phyloP scores from a whole-genome alignment of 2,888 invertebrate genomes.

The Xestobium rufovillosum region DNA sequence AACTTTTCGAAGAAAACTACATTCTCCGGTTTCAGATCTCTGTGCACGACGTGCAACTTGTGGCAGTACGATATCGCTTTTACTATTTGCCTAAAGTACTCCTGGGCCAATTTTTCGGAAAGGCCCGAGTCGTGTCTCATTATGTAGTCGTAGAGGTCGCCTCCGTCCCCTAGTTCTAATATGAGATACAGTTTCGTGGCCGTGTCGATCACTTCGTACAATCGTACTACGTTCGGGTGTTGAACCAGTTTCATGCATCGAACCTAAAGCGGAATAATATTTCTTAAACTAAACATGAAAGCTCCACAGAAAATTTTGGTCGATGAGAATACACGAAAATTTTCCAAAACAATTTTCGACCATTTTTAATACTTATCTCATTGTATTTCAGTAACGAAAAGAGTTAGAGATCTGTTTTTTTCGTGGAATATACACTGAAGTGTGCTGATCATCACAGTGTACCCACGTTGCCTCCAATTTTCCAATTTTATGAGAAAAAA shows the following conservation, averaged over 20 bases:
- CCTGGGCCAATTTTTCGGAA: conserved; percentile 72
- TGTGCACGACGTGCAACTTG: conserved; percentile 76
- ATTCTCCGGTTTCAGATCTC: conserved; percentile 98
- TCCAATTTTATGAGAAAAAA: too few species aligned
- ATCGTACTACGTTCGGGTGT: conserved; percentile 95
- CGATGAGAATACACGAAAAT: conserved; percentile 10
- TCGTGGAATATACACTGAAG: too few species aligned
- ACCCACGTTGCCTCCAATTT: too few species aligned
- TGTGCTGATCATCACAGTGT: too few species aligned
- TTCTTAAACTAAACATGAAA: not conserved
- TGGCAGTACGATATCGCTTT: conserved; percentile 98
- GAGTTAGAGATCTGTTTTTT: too few species aligned
- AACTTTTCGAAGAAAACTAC: conserved; percentile 98
- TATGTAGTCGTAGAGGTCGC: conserved; percentile 97
- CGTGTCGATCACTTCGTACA: conserved; percentile 99
- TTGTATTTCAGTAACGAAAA: too few species aligned
- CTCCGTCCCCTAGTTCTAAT: conserved; percentile 95
- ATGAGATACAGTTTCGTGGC: conserved; percentile 96
- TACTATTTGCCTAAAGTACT: conserved; percentile 95
- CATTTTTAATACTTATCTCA: too few species aligned
- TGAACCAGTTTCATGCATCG: conserved; percentile 99
- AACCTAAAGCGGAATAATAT: conserved; percentile 51
- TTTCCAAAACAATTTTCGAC: conserved; percentile 5
- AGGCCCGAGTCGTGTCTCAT: conserved; percentile 91
- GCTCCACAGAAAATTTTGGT: not conserved